These are phyloP conservation scores for Folsomia candida DNA, from an alignment of 2,888 invertebrate genomes.

Conservation along the genomic window DNA sequence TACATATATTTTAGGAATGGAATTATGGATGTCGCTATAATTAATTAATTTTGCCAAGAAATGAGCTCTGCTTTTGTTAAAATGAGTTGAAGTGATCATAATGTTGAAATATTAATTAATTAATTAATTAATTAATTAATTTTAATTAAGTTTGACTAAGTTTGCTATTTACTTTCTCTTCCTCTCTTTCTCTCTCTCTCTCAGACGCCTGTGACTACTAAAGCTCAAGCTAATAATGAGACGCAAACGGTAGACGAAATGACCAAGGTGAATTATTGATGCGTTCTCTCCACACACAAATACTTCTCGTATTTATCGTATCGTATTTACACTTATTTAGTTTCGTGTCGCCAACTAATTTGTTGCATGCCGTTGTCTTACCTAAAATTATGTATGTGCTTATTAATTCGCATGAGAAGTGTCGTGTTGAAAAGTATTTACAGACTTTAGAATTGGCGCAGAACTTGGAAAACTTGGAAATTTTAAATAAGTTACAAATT, in stretches of 20 bases:
- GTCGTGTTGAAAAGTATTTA: no score
- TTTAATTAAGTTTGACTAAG: slow-evolving; percentile 13
- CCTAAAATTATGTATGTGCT: background rate
- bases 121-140: no score
- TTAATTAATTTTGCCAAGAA: no score
- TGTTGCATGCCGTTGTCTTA: background rate
- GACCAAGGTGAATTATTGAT: slow-evolving; percentile 29
- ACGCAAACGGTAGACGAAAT: slow-evolving; percentile 30
- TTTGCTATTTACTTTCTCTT: background rate
- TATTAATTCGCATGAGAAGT: background rate
- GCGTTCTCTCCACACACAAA: no score
- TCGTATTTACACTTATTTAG: background rate
- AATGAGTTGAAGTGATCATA: no score
- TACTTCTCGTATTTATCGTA: no score
- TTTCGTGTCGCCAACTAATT: background rate
- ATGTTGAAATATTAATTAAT: no score
- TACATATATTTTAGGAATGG: no score
- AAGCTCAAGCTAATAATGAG: slow-evolving; percentile 28
- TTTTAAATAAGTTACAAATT: background rate
- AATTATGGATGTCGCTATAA: no score
- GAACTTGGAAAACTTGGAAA: background rate
- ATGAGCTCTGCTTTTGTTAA: no score
- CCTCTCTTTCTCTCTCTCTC: background rate
- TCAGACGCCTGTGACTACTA: slow-evolving; percentile 36
- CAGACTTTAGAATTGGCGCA: no score